Conservation (phyloP, 1,140 invertebrate genomes). For the Euglossa dilemma region DNA sequence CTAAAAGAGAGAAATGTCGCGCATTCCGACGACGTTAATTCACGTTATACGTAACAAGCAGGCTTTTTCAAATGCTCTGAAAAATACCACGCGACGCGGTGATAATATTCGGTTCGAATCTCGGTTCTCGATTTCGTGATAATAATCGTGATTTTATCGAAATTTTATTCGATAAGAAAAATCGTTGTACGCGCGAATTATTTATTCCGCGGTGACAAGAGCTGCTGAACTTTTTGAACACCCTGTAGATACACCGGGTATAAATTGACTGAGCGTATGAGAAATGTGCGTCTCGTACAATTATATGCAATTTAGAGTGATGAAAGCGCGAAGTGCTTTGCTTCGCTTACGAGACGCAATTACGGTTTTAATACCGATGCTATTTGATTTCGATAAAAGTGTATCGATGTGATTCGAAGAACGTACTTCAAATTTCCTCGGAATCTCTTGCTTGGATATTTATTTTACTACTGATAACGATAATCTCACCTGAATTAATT, state of each 20-base stretch:
- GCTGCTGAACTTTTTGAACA: neutral
- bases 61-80: neutral
- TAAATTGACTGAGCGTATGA: neutral
- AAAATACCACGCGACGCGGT: neutral
- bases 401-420: neutral
- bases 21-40: neutral
- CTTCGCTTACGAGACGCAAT: neutral
- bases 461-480: too few relatives aligned
- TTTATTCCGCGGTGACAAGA: neutral
- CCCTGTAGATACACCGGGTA: neutral
- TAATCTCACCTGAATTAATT: neutral
- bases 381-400: neutral
- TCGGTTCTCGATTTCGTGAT: too few relatives aligned
- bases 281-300: neutral
- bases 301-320: conserved; percentile 5
- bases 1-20: neutral
- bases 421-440: neutral
- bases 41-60: neutral
- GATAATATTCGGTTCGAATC: neutral
- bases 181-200: neutral
- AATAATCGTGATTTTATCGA: too few relatives aligned
- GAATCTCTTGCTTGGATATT: neutral
- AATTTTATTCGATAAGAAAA: too few relatives aligned
- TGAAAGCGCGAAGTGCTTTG: neutral
- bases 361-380: neutral